Evolutionary conservation across 2,888 invertebrate species (phyloP).

Genomic region (Phanerotoma sp.): DNA sequence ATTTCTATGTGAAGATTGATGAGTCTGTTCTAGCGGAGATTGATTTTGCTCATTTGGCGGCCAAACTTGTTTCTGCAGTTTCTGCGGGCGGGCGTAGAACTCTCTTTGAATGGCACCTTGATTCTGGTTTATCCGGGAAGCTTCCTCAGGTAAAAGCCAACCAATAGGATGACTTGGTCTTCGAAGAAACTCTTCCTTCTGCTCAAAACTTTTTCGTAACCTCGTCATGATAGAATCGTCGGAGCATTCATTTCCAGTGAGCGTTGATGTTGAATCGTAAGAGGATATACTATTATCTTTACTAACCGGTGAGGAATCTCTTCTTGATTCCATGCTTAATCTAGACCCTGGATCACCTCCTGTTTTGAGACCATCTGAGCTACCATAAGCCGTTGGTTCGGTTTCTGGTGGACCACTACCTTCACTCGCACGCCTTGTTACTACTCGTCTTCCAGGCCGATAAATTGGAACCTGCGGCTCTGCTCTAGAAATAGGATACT

Average conservation of each 20-base stretch:
- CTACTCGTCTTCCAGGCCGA: constrained; percentile 44
- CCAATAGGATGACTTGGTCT: constrained; percentile 70
- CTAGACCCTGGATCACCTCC: constrained; percentile 54
- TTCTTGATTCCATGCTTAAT: constrained; percentile 59
- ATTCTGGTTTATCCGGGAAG: constrained; percentile 39
- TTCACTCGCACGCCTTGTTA: constrained; percentile 59
- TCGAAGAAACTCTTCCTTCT: constrained; percentile 86
- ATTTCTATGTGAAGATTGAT: constrained; percentile 59
- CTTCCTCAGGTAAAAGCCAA: constrained; percentile 61
- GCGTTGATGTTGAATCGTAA: constrained; percentile 68
- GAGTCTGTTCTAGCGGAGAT: constrained; percentile 33
- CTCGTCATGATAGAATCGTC: constrained; percentile 76
- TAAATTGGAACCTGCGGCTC: constrained; percentile 54
- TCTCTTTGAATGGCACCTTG: constrained; percentile 64
- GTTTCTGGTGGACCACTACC: constrained; percentile 53
- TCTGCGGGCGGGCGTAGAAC: constrained; percentile 79
- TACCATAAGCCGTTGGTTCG: constrained; percentile 34
- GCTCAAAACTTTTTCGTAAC: constrained; percentile 81
- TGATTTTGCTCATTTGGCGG: constrained; percentile 61
- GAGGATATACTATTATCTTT: constrained; percentile 70
- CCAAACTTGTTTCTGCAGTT: constrained; percentile 72
- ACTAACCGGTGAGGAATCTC: constrained; percentile 67
- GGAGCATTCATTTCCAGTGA: constrained; percentile 66
- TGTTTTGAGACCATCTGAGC: constrained; percentile 37
- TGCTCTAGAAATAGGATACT: constrained; percentile 50